Evolutionary conservation across 53 echinoderm and acorn worm genomes (phyloP), one percentile per base, ranked within the genome.

Genomic region (Holothuria scabra): DNA sequence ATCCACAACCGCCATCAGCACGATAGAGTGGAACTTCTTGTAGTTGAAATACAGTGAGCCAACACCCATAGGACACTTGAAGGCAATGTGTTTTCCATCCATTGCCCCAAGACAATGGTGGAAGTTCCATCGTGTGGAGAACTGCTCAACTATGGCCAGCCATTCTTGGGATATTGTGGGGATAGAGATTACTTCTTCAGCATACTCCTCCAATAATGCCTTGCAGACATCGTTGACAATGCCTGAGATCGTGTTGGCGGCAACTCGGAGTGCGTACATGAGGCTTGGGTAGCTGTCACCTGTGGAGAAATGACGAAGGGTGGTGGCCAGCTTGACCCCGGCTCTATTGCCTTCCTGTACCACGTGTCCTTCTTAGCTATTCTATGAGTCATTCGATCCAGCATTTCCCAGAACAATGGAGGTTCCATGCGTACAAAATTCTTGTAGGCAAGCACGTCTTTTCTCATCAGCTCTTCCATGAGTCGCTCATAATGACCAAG

Each of bases 301-400:
- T 56, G 87, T 65, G 22, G 81, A 80, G 87, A 65, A 81, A 21
- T 18, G 21, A 21, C 59, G 59, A 18, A 59, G 59, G 21, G 59
- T 87, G 57, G 72, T 74, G 83, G 88, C 88, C 62, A 88, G 65
- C 84, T 83, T 82, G 67, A 87, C 12, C 60, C 88, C 18, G 83
- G 88, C 58, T 57, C 20, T 57, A 57, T 57, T 57, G 58, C 58
- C 58, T 57, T 57, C 58, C 20, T 57, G 58, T n/a, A n/a, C n/a
- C n/a, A n/a, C n/a, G n/a, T n/a, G n/a, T n/a, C n/a, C n/a, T n/a
- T n/a, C n/a, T n/a, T 57, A 57, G 12, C 58, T 14, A 57, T 57
- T 57, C 20, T 20, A 57, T 57, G 58, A 57, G 58, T 57, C 58
- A 57, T 12, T 57, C 58, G 58, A 57, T 20, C 58, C 58, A 57